Base-by-base conservation (phyloP, 1,140 invertebrate genomes). In the Schlechtendalia chinensis region DNA sequence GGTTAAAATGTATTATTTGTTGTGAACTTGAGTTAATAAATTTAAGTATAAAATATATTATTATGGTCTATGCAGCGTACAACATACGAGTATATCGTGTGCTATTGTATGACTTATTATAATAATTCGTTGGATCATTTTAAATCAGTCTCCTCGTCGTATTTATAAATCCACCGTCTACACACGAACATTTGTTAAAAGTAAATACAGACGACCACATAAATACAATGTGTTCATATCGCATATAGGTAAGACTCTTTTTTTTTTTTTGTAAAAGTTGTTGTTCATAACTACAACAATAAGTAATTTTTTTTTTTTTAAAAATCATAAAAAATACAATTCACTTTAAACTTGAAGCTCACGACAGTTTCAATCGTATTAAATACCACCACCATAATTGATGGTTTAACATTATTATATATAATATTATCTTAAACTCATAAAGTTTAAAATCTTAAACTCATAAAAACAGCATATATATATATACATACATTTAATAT, bases 31-130 rank as follows among this genome's bases (percentile, higher is more conserved):
- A n/a, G n/a, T n/a, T n/a, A n/a, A n/a, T n/a, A n/a, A n/a, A n/a
- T 45, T 5, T 53, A 53, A 53, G 11, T 53, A 16, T 53, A 53
- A 2, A 53, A 45, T 45, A 45, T 45, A 45, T 45, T 45, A 45
- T 10, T 45, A 45, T 45, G 4, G 39, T 45, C 39, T 50, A 11
- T 12, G 47, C 32, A 39, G 8, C 3, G 32, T 39, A 39, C 3
- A 8, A 39, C 32, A 8, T 12, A 65, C 19, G 1, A n/a, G n/a
- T n/a, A n/a, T n/a, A n/a, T 65, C 17, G 29, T 65, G 19, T 19
- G 61, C 19, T n/a, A 65, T 65, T 65, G n/a, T 67, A 12, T n/a
- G 63, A 39, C 19, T 69, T n/a, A 47, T 69, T 69, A 69, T 47
- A 47, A 22, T 69, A n/a, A 67, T 47, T 12, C 12, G 65, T 67